Evolutionary conservation across 1,140 invertebrate genomes (phyloP).

Genomic region (Eumeta japonica): DNA sequence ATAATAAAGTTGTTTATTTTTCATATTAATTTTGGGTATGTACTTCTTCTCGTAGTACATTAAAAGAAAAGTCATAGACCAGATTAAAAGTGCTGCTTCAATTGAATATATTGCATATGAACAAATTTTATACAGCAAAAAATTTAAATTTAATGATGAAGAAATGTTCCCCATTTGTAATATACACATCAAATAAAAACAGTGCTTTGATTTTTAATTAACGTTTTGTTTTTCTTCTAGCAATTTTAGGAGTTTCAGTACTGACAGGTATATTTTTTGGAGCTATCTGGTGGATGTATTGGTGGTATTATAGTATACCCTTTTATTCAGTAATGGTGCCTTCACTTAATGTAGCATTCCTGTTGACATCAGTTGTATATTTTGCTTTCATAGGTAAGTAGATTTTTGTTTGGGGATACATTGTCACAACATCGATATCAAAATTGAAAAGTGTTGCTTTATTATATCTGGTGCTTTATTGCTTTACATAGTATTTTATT

Average conservation of each 20-base stretch:
- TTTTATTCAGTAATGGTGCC: slow-evolving; percentile 58
- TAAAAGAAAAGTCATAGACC: no score
- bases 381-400: slow-evolving; percentile 59
- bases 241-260: slow-evolving; percentile 27
- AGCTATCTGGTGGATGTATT: slow-evolving; percentile 53
- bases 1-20: neutral
- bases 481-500: no score
- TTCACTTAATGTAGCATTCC: slow-evolving; percentile 57
- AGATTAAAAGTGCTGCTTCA: no score
- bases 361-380: slow-evolving; percentile 59
- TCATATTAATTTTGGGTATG: slow-evolving; percentile 6
- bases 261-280: slow-evolving; percentile 54
- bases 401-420: no score
- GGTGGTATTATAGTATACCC: slow-evolving; percentile 62
- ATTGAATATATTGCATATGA: no score
- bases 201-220: neutral
- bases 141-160: no score
- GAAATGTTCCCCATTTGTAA: no score
- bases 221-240: slow-evolving; percentile 15
- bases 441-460: no score
- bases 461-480: no score
- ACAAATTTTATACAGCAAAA: no score
- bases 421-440: no score
- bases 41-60: no score
- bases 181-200: neutral